These are phyloP conservation scores for Emberiza fucata DNA, from an alignment of 2,113 vertebrate genomes.

Conservation along the genomic window DNA sequence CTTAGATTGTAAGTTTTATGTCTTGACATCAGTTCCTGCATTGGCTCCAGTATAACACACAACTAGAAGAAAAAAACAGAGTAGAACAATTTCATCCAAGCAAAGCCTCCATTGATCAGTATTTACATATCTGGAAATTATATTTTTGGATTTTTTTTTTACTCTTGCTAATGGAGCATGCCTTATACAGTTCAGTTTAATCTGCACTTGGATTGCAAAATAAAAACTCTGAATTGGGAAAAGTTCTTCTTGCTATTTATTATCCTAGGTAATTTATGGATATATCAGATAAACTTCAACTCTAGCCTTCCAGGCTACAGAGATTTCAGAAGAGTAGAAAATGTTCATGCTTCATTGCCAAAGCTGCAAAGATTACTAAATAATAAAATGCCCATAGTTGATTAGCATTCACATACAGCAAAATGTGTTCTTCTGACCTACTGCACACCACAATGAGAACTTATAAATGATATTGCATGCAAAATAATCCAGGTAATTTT, in stretches of 20 bases:
- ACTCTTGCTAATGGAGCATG: not conserved
- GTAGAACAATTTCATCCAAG: not conserved
- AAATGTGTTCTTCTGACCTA: not conserved
- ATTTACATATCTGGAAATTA: not conserved
- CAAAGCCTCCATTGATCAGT: not conserved
- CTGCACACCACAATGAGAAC: not conserved
- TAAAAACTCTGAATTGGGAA: not conserved
- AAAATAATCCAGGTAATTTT: not conserved
- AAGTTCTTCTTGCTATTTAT: not conserved
- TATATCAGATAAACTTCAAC: not conserved
- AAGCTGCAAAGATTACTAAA: not conserved
- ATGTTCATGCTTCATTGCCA: not conserved
- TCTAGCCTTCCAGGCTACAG: not conserved
- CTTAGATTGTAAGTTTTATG: conserved; percentile 99
- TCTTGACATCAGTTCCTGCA: conserved; percentile 99
- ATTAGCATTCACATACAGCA: not conserved
- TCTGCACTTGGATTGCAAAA: not conserved
- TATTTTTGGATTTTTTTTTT: not conserved
- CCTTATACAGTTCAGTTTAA: not conserved
- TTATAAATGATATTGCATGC: not conserved
- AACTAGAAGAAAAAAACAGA: conserved; percentile 79
- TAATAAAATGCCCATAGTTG: not conserved
- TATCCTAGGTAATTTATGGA: not conserved
- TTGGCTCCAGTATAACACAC: conserved; percentile 99
- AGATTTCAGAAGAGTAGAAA: not conserved